Evolutionary conservation across 2,888 invertebrate genomes (phyloP).

Genomic region (Drosophila yooni): DNA sequence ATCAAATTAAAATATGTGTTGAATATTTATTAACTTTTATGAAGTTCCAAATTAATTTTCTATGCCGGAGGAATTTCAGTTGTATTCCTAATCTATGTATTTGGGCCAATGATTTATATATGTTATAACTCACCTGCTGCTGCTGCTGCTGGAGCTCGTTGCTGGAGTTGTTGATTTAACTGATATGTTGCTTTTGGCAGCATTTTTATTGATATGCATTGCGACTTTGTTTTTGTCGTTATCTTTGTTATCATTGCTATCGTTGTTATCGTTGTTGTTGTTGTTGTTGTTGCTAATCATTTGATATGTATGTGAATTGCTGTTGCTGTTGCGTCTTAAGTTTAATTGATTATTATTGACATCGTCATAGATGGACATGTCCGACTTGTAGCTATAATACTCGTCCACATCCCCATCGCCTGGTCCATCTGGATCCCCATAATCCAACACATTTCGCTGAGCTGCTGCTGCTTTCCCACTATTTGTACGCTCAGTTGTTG

Average conservation of each 20-base stretch:
- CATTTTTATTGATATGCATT: slow-evolving; percentile 62
- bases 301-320: slow-evolving; percentile 82
- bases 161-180: slow-evolving; percentile 27
- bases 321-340: slow-evolving; percentile 77
- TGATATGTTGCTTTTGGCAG: slow-evolving; percentile 57
- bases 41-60: neutral
- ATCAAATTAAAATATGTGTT: neutral
- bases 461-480: slow-evolving; percentile 16
- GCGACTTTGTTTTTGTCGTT: slow-evolving; percentile 34
- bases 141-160: slow-evolving; percentile 32
- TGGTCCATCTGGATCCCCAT: slow-evolving; percentile 39
- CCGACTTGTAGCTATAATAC: slow-evolving; percentile 80
- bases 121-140: slow-evolving; percentile 36
- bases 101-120: neutral
- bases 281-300: slow-evolving; percentile 39
- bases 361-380: slow-evolving; percentile 84
- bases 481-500: slow-evolving; percentile 23
- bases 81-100: neutral
- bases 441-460: slow-evolving; percentile 37
- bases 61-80: neutral
- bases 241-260: slow-evolving; percentile 36
- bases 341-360: slow-evolving; percentile 85
- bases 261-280: slow-evolving; percentile 36
- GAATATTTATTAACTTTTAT: neutral
- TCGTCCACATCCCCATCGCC: slow-evolving; percentile 74